Evolutionary conservation across 30 jellyfish, hydroid and myxozoan species (phyloP), one percentile per base, ranked within the genome.

Genomic region (Hydra vulgaris): DNA sequence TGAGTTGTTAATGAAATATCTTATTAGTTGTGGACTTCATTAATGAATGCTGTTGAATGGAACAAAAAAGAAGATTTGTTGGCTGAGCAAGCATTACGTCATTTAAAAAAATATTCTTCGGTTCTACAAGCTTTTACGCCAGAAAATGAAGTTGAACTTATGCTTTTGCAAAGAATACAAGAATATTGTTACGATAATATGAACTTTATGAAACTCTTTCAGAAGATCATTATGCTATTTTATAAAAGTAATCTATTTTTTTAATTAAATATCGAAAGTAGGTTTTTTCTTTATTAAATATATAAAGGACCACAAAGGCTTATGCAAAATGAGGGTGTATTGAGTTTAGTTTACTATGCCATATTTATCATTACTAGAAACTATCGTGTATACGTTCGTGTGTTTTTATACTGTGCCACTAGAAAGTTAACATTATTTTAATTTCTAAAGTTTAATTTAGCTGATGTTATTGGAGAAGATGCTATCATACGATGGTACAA

Each of bases 41-140:
- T 87, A 19, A 94, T 94, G 99, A 94, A 94, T 53, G 95, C 96
- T 27, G 99, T 94, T 20, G 99, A 94, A 81, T 94, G 99, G 99
- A 94, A 94, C 84, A 94, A 94, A 83, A 94, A 94, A 61, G 99
- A 94, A 55, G 99, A 94, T 80, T 82, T 94, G 17, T 89, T 94
- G n/a, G 99, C 99, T 72, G 99, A 94, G 0, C 99, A 94, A 78
- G 96, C 96, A 7, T 77, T 94, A 20, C 94, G 96, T 27, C 99
- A 94, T 79, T 79, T 94, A 77, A 87, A 81, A 95, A 81, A 77
- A 27, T 88, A 94, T 53, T 95, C 96, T 52, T 24, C 95, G 7
- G 96, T 81, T 24, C 81, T 94, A 73, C 85, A 93, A 26, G 93
- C 81, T 22, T 94, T 87, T 67, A 88, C 96, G 0, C 88, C 88